These are phyloP conservation scores for Sarcophaga caerulescens DNA, from an alignment of 2,888 invertebrate genomes.

Conservation along the genomic window DNA sequence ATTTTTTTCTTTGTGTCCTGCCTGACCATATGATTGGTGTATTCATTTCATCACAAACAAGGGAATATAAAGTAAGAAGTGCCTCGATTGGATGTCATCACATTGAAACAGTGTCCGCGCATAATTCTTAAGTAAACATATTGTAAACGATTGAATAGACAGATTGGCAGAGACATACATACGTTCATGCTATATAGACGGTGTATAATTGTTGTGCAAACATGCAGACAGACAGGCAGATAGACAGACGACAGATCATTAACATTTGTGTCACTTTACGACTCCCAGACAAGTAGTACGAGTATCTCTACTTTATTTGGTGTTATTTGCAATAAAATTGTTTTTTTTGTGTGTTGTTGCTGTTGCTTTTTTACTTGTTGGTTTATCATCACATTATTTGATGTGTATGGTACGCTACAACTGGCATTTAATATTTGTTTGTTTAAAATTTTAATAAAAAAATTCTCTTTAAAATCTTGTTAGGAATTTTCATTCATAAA, in stretches of 20 bases:
- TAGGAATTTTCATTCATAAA: too few relatives aligned
- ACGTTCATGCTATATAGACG: background rate
- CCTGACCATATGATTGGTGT: background rate
- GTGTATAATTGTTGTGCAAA: background rate
- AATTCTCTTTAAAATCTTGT: too few relatives aligned
- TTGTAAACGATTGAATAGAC: slow-evolving; percentile 2
- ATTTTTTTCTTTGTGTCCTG: background rate
- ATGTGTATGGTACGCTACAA: background rate
- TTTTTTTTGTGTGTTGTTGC: slow-evolving; percentile 17
- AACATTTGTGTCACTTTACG: slow-evolving; percentile 54
- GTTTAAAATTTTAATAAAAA: too few relatives aligned
- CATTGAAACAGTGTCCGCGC: slow-evolving; percentile 18
- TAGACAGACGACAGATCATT: slow-evolving; percentile 55
- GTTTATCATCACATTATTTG: background rate
- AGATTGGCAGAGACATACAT: background rate
- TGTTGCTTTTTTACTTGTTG: background rate
- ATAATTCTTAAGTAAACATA: slow-evolving; percentile 50
- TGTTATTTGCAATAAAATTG: slow-evolving; percentile 10
- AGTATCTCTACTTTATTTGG: background rate
- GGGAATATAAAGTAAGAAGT: background rate
- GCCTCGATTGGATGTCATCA: background rate
- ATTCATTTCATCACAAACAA: background rate
- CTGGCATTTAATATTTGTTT: background rate
- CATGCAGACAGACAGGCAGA: too few relatives aligned
- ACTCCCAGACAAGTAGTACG: slow-evolving; percentile 43